These are phyloP conservation scores for Acheta domesticus DNA, from an alignment of 2,888 invertebrate genomes.

Conservation along the genomic window DNA sequence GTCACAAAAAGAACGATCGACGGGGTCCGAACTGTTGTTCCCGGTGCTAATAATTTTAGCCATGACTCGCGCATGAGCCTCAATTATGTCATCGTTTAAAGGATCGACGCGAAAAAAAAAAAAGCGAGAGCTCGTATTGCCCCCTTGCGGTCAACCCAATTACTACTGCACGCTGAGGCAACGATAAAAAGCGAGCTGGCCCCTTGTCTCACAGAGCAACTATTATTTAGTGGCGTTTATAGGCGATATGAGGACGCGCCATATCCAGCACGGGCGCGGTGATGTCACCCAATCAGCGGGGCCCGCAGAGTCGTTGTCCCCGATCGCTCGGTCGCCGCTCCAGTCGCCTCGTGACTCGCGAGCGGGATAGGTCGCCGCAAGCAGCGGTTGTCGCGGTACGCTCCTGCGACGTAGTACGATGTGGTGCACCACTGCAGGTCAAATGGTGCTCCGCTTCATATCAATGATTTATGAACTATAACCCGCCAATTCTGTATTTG, in stretches of 20 bases:
- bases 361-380: too few species aligned
- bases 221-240: constrained; percentile 18
- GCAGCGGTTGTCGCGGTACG: too few species aligned
- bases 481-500: too few species aligned
- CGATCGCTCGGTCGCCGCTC: neutral
- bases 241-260: neutral
- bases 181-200: neutral
- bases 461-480: too few species aligned
- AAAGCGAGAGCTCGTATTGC: neutral
- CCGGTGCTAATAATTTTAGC: constrained; percentile 4
- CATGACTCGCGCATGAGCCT: neutral
- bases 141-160: constrained; percentile 11
- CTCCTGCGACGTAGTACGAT: too few species aligned
- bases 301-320: neutral
- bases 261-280: neutral
- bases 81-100: constrained; percentile 7
- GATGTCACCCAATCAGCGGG: neutral
- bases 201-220: neutral
- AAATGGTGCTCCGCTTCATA: too few species aligned
- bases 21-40: neutral
- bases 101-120: neutral
- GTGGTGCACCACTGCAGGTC: too few species aligned
- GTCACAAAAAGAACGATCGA: neutral
- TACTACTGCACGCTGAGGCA: neutral
- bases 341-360: too few species aligned